Percentiles rank a stretch among this genome's conserved stretches.
These are phyloP conservation scores for Rhagophthalmus giganteus DNA, from an alignment of 2,888 invertebrate genomes.

Conservation along the genomic window DNA sequence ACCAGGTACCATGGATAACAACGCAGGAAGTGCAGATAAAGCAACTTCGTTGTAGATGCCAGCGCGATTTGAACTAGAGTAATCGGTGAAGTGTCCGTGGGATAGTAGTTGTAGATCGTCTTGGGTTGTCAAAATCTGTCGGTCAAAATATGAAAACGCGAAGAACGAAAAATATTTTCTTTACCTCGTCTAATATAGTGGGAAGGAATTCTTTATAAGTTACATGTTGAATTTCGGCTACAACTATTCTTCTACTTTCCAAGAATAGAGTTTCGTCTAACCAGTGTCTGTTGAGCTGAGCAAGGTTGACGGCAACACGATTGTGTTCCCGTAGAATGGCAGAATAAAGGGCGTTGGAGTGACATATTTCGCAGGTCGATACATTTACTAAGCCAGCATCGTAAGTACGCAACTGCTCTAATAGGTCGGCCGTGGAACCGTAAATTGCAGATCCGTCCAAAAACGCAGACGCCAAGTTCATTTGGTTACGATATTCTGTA, in stretches of 20 bases:
- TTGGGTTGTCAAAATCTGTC: slow-evolving; percentile 63
- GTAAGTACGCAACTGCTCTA: slow-evolving; percentile 70
- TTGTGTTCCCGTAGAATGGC: slow-evolving; percentile 78
- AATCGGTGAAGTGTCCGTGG: slow-evolving; percentile 76
- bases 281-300: slow-evolving; percentile 76
- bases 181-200: slow-evolving; percentile 73
- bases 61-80: slow-evolving; percentile 78
- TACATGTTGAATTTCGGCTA: slow-evolving; percentile 81
- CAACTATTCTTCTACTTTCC: slow-evolving; percentile 74
- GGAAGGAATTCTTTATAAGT: slow-evolving; percentile 84
- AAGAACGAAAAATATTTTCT: slow-evolving; percentile 24
- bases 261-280: slow-evolving; percentile 75
- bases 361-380: slow-evolving; percentile 66
- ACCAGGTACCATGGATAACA: slow-evolving; percentile 75
- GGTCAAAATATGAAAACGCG: background rate
- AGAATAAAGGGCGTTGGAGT: slow-evolving; percentile 72
- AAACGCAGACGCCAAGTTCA: slow-evolving; percentile 83
- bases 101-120: slow-evolving; percentile 64
- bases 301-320: slow-evolving; percentile 71
- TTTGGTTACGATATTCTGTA: slow-evolving; percentile 74
- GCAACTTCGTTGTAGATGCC: slow-evolving; percentile 81
- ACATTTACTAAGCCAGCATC: slow-evolving; percentile 72
- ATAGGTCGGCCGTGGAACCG: slow-evolving; percentile 73
- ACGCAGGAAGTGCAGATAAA: slow-evolving; percentile 71
- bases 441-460: slow-evolving; percentile 84